These are phyloP conservation scores for Glandiceps talaboti DNA, from an alignment of 53 echinoderm and acorn worm species.

Conservation along the genomic window DNA sequence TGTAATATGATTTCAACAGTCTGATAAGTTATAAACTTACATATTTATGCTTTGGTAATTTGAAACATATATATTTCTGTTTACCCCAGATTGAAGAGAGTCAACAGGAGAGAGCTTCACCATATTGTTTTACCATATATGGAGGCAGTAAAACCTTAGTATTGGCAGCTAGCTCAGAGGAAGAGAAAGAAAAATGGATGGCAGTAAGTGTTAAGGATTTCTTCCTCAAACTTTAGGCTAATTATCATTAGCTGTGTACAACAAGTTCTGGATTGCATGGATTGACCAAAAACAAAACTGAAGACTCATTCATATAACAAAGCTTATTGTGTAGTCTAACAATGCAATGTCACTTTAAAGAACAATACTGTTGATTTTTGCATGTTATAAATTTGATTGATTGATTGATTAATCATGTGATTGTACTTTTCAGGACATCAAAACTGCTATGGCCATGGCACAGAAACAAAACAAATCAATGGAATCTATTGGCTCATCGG, in stretches of 20 bases:
- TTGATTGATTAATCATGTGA: neutral
- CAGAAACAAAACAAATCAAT: slow-evolving; percentile 42
- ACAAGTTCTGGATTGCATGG: no score
- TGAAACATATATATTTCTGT: no score
- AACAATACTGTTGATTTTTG: no score
- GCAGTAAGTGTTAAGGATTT: slow-evolving; percentile 63
- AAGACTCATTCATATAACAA: no score
- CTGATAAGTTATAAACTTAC: neutral
- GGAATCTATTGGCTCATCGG: slow-evolving; percentile 36
- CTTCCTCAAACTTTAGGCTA: no score
- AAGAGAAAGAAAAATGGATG: slow-evolving; percentile 97
- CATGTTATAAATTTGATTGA: no score
- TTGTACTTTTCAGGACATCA: slow-evolving; percentile 54
- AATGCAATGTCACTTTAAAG: no score
- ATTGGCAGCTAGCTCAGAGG: slow-evolving; percentile 91
- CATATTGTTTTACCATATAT: slow-evolving; percentile 87
- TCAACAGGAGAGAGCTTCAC: slow-evolving; percentile 71
- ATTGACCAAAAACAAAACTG: no score
- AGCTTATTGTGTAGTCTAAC: no score
- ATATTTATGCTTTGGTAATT: slow-evolving; percentile 9
- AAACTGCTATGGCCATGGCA: slow-evolving; percentile 76
- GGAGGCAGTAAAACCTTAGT: slow-evolving; percentile 95
- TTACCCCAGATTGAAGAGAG: slow-evolving; percentile 83
- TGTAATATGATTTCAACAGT: neutral
- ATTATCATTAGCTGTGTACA: no score